Evolutionary conservation across 2,888 invertebrate species (phyloP), one percentile per base, ranked within the genome.

Genomic region (Falcaria lacertinaria): DNA sequence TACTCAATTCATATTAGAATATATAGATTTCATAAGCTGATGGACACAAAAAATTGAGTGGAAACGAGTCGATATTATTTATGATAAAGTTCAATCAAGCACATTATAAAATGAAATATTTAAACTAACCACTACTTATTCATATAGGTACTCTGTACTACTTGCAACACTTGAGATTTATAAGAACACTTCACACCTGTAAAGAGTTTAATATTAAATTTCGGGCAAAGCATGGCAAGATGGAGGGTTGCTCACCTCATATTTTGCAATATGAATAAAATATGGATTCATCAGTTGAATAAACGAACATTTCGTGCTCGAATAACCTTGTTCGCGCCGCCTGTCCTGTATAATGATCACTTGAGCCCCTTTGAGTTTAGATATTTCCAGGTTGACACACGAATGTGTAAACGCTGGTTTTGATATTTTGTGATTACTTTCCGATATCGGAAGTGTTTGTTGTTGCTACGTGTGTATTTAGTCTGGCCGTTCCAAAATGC

Each of bases 231-330:
- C 54, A 63, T 56, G 63, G 58, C 54, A 53, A 60, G 57, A 64
- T 56, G 60, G 53, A 58, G 53, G 50, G 14, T 55, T 55, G 53
- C 61, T 58, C 64, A 69, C 66, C 69, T 76, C 64, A 69, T 73
- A 72, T 67, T 68, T 54, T 64, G 69, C 63, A 67, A 67, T 74
- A 81, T 83, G 84, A 83, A 85, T 85, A 85, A 84, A 80, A 83
- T 82, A 83, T 82, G 75, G 70, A 74, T 76, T 83, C 79, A 82
- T 83, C 82, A 83, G 80, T 74, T 71, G 73, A 75, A 76, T 77
- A 78, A 80, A 80, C 77, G 76, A 72, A 78, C 64, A 72, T 69
- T 73, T 67, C 60, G 61, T 68, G 67, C 67, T 66, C 61, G 67
- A 69, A 71, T 74, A 74, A 72, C 60, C 58, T 60, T 64, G 61